Conservation (phyloP, 2,113 vertebrate species). For the Elgaria multicarinata region DNA sequence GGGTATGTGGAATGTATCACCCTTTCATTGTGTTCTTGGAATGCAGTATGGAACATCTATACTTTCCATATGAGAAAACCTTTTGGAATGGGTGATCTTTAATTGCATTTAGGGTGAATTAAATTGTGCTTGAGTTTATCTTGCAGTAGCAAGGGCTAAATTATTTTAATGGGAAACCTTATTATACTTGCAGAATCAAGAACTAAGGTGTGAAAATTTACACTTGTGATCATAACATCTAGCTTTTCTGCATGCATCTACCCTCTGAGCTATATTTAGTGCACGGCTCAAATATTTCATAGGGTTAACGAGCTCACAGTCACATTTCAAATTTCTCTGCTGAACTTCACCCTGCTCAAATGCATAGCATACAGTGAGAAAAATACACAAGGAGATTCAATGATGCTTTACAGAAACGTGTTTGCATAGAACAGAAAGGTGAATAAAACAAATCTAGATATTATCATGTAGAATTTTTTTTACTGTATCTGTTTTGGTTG, state of each 20-base stretch:
- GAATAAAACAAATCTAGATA: background rate
- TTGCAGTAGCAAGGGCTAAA: slow-evolving; percentile 62
- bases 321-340: slow-evolving; percentile 14
- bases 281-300: slow-evolving; percentile 67
- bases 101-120: slow-evolving; percentile 66
- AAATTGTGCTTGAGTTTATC: slow-evolving; percentile 66
- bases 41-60: slow-evolving; percentile 19
- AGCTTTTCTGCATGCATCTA: slow-evolving; percentile 39
- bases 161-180: slow-evolving; percentile 52
- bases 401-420: background rate
- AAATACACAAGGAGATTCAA: slow-evolving; percentile 9
- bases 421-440: background rate
- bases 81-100: slow-evolving; percentile 64
- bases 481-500: background rate
- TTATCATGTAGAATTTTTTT: background rate
- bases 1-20: slow-evolving; percentile 13
- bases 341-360: slow-evolving; percentile 17
- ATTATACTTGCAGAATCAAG: slow-evolving; percentile 73
- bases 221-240: slow-evolving; percentile 68
- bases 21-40: slow-evolving; percentile 41
- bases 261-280: slow-evolving; percentile 60
- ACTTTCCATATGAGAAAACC: slow-evolving; percentile 20
- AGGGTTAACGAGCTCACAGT: slow-evolving; percentile 38
- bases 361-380: background rate
- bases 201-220: slow-evolving; percentile 72